A percentile compares a stretch with the other conserved stretches of the same genome.
Evolutionary conservation across 2,888 invertebrate species (phyloP).

Genomic region (Pomacea canaliculata): DNA sequence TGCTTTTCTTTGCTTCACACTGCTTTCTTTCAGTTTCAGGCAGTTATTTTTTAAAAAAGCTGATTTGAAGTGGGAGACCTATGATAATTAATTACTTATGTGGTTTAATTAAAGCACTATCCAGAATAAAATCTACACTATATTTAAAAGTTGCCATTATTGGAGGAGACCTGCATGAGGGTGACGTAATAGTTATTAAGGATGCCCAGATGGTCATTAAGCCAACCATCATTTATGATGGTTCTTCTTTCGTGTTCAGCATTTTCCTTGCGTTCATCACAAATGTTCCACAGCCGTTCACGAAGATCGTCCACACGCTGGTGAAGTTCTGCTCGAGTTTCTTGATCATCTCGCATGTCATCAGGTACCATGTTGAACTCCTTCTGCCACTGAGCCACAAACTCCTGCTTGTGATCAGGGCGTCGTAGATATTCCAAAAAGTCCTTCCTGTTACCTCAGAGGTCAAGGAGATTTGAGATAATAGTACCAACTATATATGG

Average conservation of each 20-base stretch:
- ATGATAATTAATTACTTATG: too few relatives aligned
- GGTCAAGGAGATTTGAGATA: too few relatives aligned
- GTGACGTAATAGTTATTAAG: slow-evolving; percentile 69
- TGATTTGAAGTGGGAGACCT: too few relatives aligned
- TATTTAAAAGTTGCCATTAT: too few relatives aligned
- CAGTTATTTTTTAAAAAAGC: too few relatives aligned
- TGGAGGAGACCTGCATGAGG: slow-evolving; percentile 60
- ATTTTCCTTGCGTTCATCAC: slow-evolving; percentile 67
- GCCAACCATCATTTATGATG: slow-evolving; percentile 67
- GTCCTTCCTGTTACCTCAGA: slow-evolving; percentile 53
- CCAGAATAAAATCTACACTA: too few relatives aligned
- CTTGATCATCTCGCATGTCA: slow-evolving; percentile 69
- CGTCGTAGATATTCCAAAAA: slow-evolving; percentile 62
- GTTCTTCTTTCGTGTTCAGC: slow-evolving; percentile 65
- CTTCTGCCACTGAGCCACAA: slow-evolving; percentile 68
- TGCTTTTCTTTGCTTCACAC: too few relatives aligned
- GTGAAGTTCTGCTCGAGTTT: slow-evolving; percentile 67
- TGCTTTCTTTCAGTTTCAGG: too few relatives aligned
- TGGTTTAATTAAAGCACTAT: too few relatives aligned
- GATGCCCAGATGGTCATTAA: slow-evolving; percentile 67
- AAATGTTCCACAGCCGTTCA: slow-evolving; percentile 68
- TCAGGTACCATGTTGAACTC: slow-evolving; percentile 68
- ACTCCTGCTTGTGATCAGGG: slow-evolving; percentile 69
- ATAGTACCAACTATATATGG: too few relatives aligned
- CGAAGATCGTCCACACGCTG: slow-evolving; percentile 68